phyloP scores from a whole-genome alignment of 1,140 invertebrate species.

The Pygmarrhopalites habei region DNA sequence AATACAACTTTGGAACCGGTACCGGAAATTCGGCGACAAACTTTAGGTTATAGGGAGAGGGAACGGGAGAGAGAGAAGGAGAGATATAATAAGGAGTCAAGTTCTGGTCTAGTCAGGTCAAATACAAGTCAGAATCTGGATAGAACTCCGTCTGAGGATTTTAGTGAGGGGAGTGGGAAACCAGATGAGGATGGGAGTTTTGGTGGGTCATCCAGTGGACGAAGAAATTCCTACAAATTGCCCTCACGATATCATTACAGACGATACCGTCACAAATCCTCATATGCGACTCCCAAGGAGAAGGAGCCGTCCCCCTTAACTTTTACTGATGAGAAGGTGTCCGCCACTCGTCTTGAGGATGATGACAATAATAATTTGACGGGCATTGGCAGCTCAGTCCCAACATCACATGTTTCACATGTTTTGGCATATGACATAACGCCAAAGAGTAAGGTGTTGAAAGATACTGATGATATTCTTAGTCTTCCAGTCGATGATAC shows the following conservation, averaged over 20 bases:
- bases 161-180: conserved; percentile 13
- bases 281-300: conserved; percentile 31
- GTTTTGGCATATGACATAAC: conserved; percentile 36
- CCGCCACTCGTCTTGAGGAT: neutral
- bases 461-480: conserved; percentile 28
- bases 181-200: conserved; percentile 11
- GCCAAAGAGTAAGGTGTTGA: conserved; percentile 22
- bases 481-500: conserved; percentile 1
- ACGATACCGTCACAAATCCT: conserved; percentile 34
- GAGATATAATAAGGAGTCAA: too few relatives aligned
- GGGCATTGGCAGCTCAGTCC: neutral
- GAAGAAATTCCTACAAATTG: conserved; percentile 32
- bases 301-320: conserved; percentile 30
- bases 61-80: conserved; percentile 10
- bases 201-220: neutral
- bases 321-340: conserved; percentile 25
- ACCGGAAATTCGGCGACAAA: conserved; percentile 18
- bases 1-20: conserved; percentile 29
- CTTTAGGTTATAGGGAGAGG: conserved; percentile 15
- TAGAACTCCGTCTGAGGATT: conserved; percentile 11
- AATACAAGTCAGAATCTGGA: conserved; percentile 27
- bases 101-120: conserved; percentile 19
- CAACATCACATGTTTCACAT: conserved; percentile 15
- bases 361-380: conserved; percentile 12
- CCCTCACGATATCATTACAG: conserved; percentile 36